Evolutionary conservation across 1,140 invertebrate species (phyloP), one percentile per base, ranked within the genome.

Genomic region (Xylocopa sonorina): DNA sequence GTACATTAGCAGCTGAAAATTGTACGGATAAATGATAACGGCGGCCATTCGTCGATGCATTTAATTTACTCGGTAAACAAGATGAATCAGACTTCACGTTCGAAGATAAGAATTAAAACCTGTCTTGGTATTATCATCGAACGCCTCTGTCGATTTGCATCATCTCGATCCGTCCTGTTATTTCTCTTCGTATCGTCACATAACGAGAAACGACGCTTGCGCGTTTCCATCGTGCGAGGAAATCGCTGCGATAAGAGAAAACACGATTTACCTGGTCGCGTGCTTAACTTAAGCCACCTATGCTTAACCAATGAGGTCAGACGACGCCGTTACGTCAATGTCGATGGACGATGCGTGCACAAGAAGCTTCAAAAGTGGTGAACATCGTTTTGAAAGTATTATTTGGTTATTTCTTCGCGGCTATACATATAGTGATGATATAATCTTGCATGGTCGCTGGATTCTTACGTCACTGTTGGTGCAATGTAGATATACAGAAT

Each of bases 211-310:
- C 0, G 1, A 21, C n/a, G 48, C 50, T 21, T 43, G 73, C 63
- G 63, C 38, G 24, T 66, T 58, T 16, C 27, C 12, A 34, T 10
- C 12, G 12, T n/a, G n/a, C 38, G 5, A 18, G 24, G 21, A 29
- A 32, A 41, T 43, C 29, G 14, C 34, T 27, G 38, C 10, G 9
- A 67, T 66, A 53, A n/a, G 27, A 5, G 34, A 53, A 53, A 67
- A 46, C n/a, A 51, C 50, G 71, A 27, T 43, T 76, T 34, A 34
- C 16, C 41, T 38, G 16, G 6, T 60, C 62, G 62, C 73, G 55
- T 67, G 48, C 67, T 66, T 67, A n/a, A n/a, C n/a, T n/a, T n/a
- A n/a, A n/a, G n/a, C n/a, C n/a, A 67, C 50, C 71, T 53, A 55
- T 29, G 62, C 27, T 34, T 24, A 34, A 75, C 73, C 73, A 75